phyloP scores from a whole-genome alignment of 2,888 invertebrate species.

The Erebia aethiops region DNA sequence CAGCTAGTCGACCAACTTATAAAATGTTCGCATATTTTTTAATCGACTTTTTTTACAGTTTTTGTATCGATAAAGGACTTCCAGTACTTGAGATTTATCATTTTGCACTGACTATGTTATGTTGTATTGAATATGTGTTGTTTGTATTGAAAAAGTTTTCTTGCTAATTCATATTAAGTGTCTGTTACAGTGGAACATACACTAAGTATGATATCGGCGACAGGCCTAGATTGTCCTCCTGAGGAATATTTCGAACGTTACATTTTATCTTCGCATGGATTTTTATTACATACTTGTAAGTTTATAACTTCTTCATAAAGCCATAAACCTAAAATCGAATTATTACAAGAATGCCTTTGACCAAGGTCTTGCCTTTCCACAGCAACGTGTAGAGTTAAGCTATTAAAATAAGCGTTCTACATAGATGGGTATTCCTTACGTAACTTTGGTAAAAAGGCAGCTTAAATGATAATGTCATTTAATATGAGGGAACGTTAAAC shows the following conservation, averaged over 20 bases:
- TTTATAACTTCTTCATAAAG: conserved; percentile 25
- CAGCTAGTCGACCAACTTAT: too few relatives aligned
- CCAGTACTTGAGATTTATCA: too few relatives aligned
- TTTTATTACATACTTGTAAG: conserved; percentile 69
- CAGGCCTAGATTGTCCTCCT: conserved; percentile 59
- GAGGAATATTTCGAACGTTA: conserved; percentile 63
- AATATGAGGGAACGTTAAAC: too few relatives aligned
- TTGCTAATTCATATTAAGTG: not conserved
- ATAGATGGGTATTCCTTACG: too few relatives aligned
- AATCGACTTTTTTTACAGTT: not conserved
- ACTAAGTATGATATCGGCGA: conserved; percentile 83
- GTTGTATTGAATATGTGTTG: too few relatives aligned
- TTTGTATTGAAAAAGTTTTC: not conserved
- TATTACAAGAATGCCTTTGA: not conserved
- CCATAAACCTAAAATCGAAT: not conserved
- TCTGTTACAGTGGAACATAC: conserved; percentile 83
- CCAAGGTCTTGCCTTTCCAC: not conserved
- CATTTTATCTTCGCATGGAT: conserved; percentile 66
- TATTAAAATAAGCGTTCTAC: too few relatives aligned
- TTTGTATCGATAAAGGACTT: too few relatives aligned
- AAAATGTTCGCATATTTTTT: too few relatives aligned
- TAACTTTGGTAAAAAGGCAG: too few relatives aligned
- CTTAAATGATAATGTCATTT: too few relatives aligned
- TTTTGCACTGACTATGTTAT: too few relatives aligned
- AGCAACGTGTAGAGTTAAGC: too few relatives aligned